Conservation (phyloP, 2,113 vertebrate species). For the Oncorhynchus kisutch region DNA sequence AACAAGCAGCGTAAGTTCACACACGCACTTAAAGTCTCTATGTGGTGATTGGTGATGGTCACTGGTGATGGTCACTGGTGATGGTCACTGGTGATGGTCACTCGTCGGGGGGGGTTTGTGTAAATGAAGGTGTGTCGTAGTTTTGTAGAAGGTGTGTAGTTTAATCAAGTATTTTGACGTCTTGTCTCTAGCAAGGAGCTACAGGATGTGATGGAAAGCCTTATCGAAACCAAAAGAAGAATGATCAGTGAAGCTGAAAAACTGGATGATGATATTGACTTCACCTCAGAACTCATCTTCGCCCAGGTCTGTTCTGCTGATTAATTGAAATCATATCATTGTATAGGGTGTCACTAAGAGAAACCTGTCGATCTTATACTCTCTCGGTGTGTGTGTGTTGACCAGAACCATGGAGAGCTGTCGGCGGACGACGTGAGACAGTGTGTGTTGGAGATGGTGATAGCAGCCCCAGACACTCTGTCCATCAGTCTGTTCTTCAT, state of each 20-base stretch:
- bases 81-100: no score
- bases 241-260: conserved; percentile 80
- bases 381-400: neutral
- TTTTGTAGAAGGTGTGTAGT: neutral
- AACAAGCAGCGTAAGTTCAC: conserved; percentile 83
- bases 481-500: conserved; percentile 94
- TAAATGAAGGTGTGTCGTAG: no score
- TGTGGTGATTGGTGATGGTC: no score
- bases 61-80: no score
- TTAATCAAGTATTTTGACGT: neutral
- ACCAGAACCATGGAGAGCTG: conserved; percentile 86
- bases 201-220: conserved; percentile 81
- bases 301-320: conserved; percentile 80
- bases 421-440: conserved; percentile 89
- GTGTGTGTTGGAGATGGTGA: conserved; percentile 93
- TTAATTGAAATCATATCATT: neutral
- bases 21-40: neutral
- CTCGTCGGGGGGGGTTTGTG: no score
- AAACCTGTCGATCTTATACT: neutral
- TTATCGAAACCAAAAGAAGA: conserved; percentile 84
- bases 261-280: conserved; percentile 87
- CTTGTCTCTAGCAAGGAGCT: conserved; percentile 80
- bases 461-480: conserved; percentile 90
- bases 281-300: conserved; percentile 90
- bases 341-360: neutral